Evolutionary conservation across 2,797 vertebrate genomes (phyloP).

Genomic region (Botia kubotai): DNA sequence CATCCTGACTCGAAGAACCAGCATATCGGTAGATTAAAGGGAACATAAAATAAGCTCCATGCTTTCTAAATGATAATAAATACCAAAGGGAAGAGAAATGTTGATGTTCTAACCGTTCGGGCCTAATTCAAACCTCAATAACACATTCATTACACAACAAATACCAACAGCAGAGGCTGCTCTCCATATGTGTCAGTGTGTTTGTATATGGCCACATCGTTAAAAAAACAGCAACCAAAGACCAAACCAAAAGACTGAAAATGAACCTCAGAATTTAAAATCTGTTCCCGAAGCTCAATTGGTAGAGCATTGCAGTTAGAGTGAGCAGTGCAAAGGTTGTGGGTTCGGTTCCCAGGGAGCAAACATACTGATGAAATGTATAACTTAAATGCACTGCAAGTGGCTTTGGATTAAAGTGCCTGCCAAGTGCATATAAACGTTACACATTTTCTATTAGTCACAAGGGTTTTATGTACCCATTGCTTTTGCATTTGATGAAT

Average conservation of each 20-base stretch:
- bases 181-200: constrained; percentile 65
- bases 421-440: too few relatives aligned
- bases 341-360: too few relatives aligned
- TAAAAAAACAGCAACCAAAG: constrained; percentile 49
- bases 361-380: too few relatives aligned
- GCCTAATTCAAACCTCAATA: constrained; percentile 64
- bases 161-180: constrained; percentile 66
- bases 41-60: not conserved
- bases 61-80: not conserved
- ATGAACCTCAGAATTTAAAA: not conserved
- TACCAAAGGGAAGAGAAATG: not conserved
- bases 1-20: not conserved
- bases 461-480: not conserved
- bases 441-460: not conserved
- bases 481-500: constrained; percentile 16
- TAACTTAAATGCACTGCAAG: too few relatives aligned
- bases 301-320: too few relatives aligned
- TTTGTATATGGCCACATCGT: constrained; percentile 49
- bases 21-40: not conserved
- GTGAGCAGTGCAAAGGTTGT: too few relatives aligned
- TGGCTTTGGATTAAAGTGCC: too few relatives aligned
- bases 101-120: constrained; percentile 61
- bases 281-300: too few relatives aligned
- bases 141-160: constrained; percentile 70
- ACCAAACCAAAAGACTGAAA: not conserved